Evolutionary conservation across 1,140 invertebrate genomes (phyloP), one percentile per base, ranked within the genome.

Genomic region (Meloidogyne hapla): DNA sequence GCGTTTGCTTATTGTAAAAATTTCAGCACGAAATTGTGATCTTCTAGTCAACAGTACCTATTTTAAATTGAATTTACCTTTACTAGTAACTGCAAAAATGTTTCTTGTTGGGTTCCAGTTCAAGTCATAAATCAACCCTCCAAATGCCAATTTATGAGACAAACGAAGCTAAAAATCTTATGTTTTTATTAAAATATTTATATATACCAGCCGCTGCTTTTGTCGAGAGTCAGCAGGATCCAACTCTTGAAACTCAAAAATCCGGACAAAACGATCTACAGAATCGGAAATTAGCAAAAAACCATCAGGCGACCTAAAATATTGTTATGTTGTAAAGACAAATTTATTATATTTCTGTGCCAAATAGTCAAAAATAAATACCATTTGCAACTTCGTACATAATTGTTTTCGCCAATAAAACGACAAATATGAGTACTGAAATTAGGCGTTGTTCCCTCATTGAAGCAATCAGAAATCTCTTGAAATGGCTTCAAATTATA

Each of bases 211-310:
- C 1, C 48, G 48, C 48, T 56, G 18, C 18, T 56, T n/a, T 5
- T n/a, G 8, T 1, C 18, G 4, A 9, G 3, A 4, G 3, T 4
- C 9, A 38, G 33, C 3, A 42, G 40, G 42, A n/a, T 21, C 8
- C 5, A 15, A 66, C 18, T 68, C 23, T n/a, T 56, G n/a, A 21
- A 80, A 71, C 8, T 12, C 25, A 74, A 83, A 83, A 26, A 82
- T 6, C n/a, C 80, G 26, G n/a, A 63, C 67, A 62, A 71, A 77
- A 8, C 76, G 69, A 72, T 81, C 80, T 61, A 76, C 61, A 18
- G 80, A 81, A n/a, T 83, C 81, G 3, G 79, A 45, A n/a, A 67
- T 25, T 13, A 82, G 66, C 79, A 40, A 82, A 2, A 69, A n/a
- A 1, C 80, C 80, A 69, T 33, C 26, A 3, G 76, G 66, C 10